Percentiles rank a stretch among this genome's conserved stretches.
phyloP scores from a whole-genome alignment of 2,797 vertebrate species.

The Syngnathus acus region DNA sequence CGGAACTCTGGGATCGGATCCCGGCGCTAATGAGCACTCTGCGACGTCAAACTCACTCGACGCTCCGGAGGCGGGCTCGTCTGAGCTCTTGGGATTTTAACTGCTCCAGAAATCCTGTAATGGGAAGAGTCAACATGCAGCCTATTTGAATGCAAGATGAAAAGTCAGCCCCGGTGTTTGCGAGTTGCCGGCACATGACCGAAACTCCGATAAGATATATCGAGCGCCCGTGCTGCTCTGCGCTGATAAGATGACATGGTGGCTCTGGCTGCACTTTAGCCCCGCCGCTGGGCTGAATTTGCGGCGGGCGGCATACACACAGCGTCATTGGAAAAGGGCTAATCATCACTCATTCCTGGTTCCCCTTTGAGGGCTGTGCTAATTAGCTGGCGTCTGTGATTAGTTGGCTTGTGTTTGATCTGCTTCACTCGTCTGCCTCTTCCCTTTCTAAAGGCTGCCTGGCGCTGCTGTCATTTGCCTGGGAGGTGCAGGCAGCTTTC shows the following conservation, averaged over 20 bases:
- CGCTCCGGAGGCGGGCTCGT: slow-evolving; percentile 45
- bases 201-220: slow-evolving; percentile 55
- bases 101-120: slow-evolving; percentile 63
- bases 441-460: slow-evolving; percentile 44
- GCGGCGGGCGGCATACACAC: slow-evolving; percentile 36
- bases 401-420: slow-evolving; percentile 67
- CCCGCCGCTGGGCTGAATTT: slow-evolving; percentile 12
- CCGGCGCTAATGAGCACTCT: slow-evolving; percentile 60
- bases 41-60: slow-evolving; percentile 40
- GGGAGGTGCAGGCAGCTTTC: slow-evolving; percentile 34
- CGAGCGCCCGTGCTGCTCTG: slow-evolving; percentile 22
- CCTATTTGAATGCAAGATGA: slow-evolving; percentile 64
- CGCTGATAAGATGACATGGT: slow-evolving; percentile 57
- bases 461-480: slow-evolving; percentile 42
- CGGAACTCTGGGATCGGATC: slow-evolving; percentile 73
- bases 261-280: slow-evolving; percentile 48
- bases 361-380: slow-evolving; percentile 66
- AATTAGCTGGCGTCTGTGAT: slow-evolving; percentile 70
- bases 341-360: slow-evolving; percentile 60
- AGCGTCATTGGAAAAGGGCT: slow-evolving; percentile 43
- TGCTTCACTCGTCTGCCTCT: slow-evolving; percentile 45
- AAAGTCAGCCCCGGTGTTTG: slow-evolving; percentile 19
- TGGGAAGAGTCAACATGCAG: slow-evolving; percentile 58
- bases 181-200: slow-evolving; percentile 29
- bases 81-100: slow-evolving; percentile 53